phyloP scores from a whole-genome alignment of 1,140 invertebrate species.

The Aphaenogaster ashmeadi region DNA sequence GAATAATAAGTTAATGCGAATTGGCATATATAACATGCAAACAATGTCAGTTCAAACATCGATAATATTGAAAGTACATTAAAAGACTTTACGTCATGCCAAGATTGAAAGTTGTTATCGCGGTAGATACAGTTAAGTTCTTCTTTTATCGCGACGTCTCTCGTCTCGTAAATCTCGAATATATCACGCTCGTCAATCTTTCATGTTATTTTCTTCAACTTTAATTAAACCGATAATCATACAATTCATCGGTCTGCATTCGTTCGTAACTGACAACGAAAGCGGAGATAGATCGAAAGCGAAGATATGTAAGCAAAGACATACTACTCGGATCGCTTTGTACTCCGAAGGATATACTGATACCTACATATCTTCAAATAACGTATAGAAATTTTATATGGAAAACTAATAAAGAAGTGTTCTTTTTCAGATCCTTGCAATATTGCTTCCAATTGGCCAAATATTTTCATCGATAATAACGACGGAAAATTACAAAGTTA shows the following conservation, averaged over 20 bases:
- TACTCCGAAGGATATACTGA: neutral
- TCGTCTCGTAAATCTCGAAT: constrained; percentile 17
- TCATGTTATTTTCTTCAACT: constrained; percentile 35
- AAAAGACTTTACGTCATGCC: neutral
- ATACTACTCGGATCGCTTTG: neutral
- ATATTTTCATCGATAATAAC: neutral
- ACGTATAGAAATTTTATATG: constrained; percentile 22
- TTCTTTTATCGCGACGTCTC: constrained; percentile 26
- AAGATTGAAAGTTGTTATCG: constrained; percentile 21
- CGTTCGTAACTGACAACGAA: neutral
- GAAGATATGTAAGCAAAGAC: constrained; percentile 7
- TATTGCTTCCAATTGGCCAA: neutral
- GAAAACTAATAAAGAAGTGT: neutral
- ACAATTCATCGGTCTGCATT: constrained; percentile 21
- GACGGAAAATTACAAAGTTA: neutral
- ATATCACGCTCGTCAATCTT: constrained; percentile 37
- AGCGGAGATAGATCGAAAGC: constrained; percentile 7
- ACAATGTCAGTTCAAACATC: neutral
- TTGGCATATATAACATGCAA: neutral
- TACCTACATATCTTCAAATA: neutral
- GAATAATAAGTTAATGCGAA: neutral
- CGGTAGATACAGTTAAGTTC: neutral
- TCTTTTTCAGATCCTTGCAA: neutral
- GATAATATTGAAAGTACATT: neutral
- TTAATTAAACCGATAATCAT: constrained; percentile 61